A percentile compares a stretch with the other conserved stretches of the same genome.
phyloP scores from a whole-genome alignment of 1,140 invertebrate genomes.

The Pinna nobilis region DNA sequence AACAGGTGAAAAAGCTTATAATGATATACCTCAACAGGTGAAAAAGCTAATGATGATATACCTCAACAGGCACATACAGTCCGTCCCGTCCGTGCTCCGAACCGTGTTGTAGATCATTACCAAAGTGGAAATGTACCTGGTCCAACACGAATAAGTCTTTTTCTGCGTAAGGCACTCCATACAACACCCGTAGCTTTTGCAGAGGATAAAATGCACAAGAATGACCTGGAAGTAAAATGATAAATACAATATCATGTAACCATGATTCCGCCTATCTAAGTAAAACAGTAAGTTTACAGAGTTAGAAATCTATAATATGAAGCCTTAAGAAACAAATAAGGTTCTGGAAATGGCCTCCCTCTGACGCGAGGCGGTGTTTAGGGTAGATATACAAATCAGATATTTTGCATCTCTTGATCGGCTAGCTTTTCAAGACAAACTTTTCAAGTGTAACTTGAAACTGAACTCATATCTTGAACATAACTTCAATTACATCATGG shows the following conservation, averaged over 20 bases:
- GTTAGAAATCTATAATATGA: neutral
- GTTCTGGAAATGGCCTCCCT: no score
- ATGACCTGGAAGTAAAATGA: constrained; percentile 17
- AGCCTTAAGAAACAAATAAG: neutral
- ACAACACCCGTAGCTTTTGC: constrained; percentile 23
- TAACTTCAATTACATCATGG: no score
- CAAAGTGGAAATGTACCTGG: constrained; percentile 40
- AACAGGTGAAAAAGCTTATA: neutral
- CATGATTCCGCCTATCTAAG: neutral
- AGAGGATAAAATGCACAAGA: constrained; percentile 33
- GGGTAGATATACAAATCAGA: no score
- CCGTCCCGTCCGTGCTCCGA: constrained; percentile 36
- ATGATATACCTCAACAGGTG: neutral
- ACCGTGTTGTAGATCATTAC: constrained; percentile 31
- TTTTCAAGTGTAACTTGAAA: no score
- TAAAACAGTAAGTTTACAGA: neutral
- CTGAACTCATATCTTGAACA: no score
- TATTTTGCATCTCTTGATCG: no score
- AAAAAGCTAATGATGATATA: neutral
- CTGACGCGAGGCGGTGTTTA: no score
- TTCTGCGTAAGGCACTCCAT: constrained; percentile 25
- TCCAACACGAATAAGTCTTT: constrained; percentile 35
- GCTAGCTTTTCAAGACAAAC: no score
- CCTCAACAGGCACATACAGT: constrained; percentile 37
- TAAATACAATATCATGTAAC: neutral